phyloP scores from a whole-genome alignment of 2,888 invertebrate species.

The Cataglyphis cursor region DNA sequence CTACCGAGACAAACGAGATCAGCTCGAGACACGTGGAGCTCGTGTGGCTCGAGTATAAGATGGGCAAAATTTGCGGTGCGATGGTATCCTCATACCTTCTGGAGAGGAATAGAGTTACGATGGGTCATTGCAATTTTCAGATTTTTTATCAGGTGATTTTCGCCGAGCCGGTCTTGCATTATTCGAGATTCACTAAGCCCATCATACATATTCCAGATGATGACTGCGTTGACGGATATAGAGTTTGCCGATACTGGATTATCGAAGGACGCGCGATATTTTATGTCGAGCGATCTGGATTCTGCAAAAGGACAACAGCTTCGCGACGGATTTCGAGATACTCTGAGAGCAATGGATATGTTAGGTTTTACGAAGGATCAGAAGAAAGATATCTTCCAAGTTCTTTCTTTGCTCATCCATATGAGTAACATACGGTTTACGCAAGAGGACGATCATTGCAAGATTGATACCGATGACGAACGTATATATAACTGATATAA shows the following conservation, averaged over 20 bases:
- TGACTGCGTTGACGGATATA: constrained; percentile 77
- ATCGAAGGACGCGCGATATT: constrained; percentile 74
- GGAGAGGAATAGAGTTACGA: constrained; percentile 86
- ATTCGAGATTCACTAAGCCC: not conserved
- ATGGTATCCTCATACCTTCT: constrained; percentile 85
- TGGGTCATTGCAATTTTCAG: constrained; percentile 85
- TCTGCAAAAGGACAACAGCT: constrained; percentile 55
- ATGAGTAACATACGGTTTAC: constrained; percentile 83
- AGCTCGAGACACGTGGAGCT: constrained; percentile 87
- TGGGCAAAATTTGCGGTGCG: constrained; percentile 82
- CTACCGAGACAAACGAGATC: constrained; percentile 84
- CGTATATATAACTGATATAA: constrained; percentile 62
- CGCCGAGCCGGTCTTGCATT: not conserved
- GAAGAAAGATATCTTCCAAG: constrained; percentile 78
- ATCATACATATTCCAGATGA: constrained; percentile 74
- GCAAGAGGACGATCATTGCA: constrained; percentile 73
- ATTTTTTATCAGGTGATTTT: constrained; percentile 85
- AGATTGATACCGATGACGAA: constrained; percentile 70
- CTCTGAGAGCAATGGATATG: constrained; percentile 80
- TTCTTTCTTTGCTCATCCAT: constrained; percentile 83
- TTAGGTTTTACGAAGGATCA: constrained; percentile 75
- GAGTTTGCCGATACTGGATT: constrained; percentile 78
- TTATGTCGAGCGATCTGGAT: constrained; percentile 71
- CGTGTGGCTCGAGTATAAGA: constrained; percentile 83
- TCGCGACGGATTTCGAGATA: constrained; percentile 77